Evolutionary conservation across 2,888 invertebrate genomes (phyloP).

Genomic region (Drosophila nigricruria): DNA sequence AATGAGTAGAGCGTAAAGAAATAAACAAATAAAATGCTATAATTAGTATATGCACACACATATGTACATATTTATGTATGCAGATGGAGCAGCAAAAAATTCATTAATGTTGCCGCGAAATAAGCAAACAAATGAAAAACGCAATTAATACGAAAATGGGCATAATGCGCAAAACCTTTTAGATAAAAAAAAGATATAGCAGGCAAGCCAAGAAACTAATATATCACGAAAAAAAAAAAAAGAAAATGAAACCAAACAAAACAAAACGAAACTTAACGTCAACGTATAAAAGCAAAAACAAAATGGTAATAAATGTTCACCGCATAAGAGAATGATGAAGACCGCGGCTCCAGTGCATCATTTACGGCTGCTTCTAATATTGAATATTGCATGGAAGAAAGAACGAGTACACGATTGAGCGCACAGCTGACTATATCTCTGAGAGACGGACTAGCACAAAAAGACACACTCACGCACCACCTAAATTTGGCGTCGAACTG

Average conservation of each 20-base stretch:
- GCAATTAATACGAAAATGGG: constrained; percentile 17
- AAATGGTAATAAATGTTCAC: constrained; percentile 70
- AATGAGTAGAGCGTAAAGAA: constrained; percentile 21
- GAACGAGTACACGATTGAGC: not conserved
- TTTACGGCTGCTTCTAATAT: not conserved
- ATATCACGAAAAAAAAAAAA: not conserved
- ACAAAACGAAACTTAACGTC: constrained; percentile 14
- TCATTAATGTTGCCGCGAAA: constrained; percentile 40
- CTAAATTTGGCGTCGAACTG: constrained; percentile 83
- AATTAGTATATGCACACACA: constrained; percentile 17
- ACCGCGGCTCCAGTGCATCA: constrained; percentile 81
- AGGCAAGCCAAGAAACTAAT: constrained; percentile 6
- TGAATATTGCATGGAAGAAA: not conserved
- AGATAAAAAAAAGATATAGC: constrained; percentile 9
- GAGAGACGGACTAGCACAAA: constrained; percentile 1
- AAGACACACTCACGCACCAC: constrained; percentile 79
- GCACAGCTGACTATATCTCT: too few relatives aligned
- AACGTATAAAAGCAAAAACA: not conserved
- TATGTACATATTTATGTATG: not conserved
- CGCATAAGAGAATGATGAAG: constrained; percentile 83
- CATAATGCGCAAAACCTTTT: not conserved
- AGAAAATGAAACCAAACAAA: constrained; percentile 16
- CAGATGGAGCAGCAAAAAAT: constrained; percentile 12
- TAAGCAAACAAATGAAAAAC: constrained; percentile 49
- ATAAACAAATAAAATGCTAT: constrained; percentile 27